Conservation (phyloP, 2,113 vertebrate species). For the Arothron firmamentum region DNA sequence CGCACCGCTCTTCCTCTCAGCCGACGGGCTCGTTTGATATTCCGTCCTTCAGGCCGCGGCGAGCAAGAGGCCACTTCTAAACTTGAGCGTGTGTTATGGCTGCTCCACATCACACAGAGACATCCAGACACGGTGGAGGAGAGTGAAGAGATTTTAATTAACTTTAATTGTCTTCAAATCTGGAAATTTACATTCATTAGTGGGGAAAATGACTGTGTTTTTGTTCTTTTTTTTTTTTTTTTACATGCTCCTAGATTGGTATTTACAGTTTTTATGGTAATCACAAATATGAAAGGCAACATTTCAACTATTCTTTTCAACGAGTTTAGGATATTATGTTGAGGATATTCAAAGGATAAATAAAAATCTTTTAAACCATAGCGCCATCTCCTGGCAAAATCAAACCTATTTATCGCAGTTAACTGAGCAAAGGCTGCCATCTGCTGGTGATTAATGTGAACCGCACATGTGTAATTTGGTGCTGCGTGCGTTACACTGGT, state of each 20-base stretch:
- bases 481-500: not conserved
- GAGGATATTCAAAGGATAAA: too few relatives aligned
- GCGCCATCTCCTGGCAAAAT: slow-evolving; percentile 29
- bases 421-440: slow-evolving; percentile 37
- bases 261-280: too few relatives aligned
- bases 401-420: not conserved
- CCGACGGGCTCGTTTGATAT: slow-evolving; percentile 52
- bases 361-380: slow-evolving; percentile 3
- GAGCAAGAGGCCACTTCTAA: slow-evolving; percentile 44
- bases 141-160: slow-evolving; percentile 1
- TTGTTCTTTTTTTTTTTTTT: too few relatives aligned
- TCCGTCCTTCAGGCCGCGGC: slow-evolving; percentile 40
- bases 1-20: slow-evolving; percentile 28
- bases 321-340: too few relatives aligned
- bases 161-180: not conserved
- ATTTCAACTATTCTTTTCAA: too few relatives aligned
- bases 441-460: slow-evolving; percentile 25
- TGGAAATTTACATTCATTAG: not conserved
- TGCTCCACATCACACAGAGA: not conserved
- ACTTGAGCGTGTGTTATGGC: slow-evolving; percentile 42
- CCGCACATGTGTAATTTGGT: slow-evolving; percentile 1
- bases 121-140: not conserved
- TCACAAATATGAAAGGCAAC: too few relatives aligned
- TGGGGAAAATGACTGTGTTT: not conserved
- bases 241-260: too few relatives aligned